Percentiles rank a stretch among this genome's conserved stretches.
phyloP scores from a whole-genome alignment of 1,140 invertebrate genomes.

The Euglossa dilemma region DNA sequence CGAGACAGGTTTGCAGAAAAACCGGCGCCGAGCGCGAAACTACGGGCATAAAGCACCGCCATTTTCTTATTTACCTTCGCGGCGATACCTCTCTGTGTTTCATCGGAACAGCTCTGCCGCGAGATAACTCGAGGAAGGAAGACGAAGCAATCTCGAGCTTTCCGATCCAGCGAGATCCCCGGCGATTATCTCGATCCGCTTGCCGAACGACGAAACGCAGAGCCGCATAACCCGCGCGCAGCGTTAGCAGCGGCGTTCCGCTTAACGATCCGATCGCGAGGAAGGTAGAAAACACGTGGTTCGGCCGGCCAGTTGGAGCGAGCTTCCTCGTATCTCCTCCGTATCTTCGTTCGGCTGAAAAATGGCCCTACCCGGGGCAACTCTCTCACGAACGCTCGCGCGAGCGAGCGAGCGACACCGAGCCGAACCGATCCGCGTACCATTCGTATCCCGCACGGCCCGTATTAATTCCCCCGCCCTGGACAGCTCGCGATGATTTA shows the following conservation, averaged over 20 bases:
- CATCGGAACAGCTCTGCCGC: neutral
- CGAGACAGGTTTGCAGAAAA: neutral
- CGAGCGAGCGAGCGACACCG: neutral
- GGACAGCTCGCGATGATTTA: constrained; percentile 55
- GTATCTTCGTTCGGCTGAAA: constrained; percentile 13
- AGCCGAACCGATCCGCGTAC: neutral
- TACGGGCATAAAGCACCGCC: no score
- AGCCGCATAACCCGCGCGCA: neutral
- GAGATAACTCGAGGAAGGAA: neutral
- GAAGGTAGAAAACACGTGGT: constrained; percentile 3
- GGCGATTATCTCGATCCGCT: neutral
- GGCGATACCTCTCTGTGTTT: no score
- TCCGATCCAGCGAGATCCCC: neutral
- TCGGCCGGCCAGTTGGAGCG: neutral
- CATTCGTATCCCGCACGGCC: neutral
- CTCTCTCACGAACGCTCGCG: neutral
- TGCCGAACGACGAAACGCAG: neutral
- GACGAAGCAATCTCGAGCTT: neutral
- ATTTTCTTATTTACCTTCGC: neutral
- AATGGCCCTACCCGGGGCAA: neutral
- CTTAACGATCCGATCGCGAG: constrained; percentile 17
- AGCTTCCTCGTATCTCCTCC: constrained; percentile 21
- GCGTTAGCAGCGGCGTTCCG: constrained; percentile 1
- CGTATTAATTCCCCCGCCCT: constrained; percentile 44
- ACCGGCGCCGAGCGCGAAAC: neutral